Evolutionary conservation across 2,113 vertebrate genomes (phyloP).

Genomic region (Platysteira castanea): DNA sequence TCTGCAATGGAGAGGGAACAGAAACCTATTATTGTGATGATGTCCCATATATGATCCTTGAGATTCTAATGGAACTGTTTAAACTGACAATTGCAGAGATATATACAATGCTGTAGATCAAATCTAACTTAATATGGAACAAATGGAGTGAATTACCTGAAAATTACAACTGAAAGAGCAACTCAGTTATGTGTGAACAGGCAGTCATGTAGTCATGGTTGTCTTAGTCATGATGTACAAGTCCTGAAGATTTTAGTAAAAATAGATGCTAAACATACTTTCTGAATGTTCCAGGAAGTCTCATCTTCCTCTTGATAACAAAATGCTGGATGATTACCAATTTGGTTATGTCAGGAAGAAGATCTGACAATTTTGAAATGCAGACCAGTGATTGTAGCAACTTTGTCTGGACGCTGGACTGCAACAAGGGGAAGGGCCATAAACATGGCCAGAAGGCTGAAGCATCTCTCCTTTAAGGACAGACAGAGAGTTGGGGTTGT

Average conservation of each 20-base stretch:
- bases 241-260: background rate
- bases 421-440: accelerated
- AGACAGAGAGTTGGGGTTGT: background rate
- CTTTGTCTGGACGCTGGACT: background rate
- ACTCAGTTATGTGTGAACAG: background rate
- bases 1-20: background rate
- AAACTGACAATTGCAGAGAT: background rate
- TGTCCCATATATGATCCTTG: background rate
- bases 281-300: background rate
- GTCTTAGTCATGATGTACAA: background rate
- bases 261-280: background rate
- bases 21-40: background rate
- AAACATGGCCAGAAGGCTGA: background rate
- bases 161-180: background rate
- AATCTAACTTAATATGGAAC: background rate
- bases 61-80: background rate
- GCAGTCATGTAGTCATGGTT: background rate
- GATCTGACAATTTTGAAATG: background rate
- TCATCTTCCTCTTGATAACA: background rate
- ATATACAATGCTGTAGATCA: background rate
- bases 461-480: background rate
- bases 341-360: background rate
- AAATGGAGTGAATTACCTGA: background rate
- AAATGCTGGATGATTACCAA: background rate
- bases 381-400: background rate